Base-by-base conservation (phyloP, 30 jellyfish, hydroid and myxozoan species). In the Chrysaora quinquecirrha region DNA sequence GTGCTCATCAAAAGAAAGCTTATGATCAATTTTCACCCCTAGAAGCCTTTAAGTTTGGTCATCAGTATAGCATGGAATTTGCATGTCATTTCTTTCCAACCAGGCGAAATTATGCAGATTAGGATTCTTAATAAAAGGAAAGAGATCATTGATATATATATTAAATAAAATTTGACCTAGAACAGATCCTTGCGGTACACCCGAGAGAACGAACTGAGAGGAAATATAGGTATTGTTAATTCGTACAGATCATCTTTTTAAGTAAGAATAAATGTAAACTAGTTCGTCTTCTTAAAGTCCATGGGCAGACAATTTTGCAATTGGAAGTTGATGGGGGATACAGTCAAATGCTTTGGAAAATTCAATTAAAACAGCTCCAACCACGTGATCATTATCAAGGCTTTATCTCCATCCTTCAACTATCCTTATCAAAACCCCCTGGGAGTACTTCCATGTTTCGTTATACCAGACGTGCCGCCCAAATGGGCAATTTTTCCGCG, bases 111-210 rank as follows among this genome's bases (percentile, higher is more conserved):
- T 43, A 43, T 43, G 58, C 9, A 43, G 58, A 9, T 9, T 43
- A 6, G 58, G 12, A 9, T 43, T 9, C 58, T 43, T 43, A 6
- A 43, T 43, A 16, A 43, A 43, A 43, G 16, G 58, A 65, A 3
- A 30, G 12, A 65, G 11, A 12, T 30, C 78, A 65, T 65, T 30
- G 49, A 65, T 23, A 52, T 65, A 65, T 4, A 65, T 23, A 30
- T 65, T 65, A 27, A 65, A 65, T 6, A 65, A 52, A 30, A 65
- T 32, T 16, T 48, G 78, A 4, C 78, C 78, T 9, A 65, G 1
- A 23, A 30, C 78, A 20, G 78, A 65, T 12, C 78, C 78, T 30
- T 65, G 78, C 54, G 60, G 78, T 65, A 65, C 78, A 23, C 49
- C 62, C 18, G 78, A 27, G 4, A 65, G 14, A 31, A 31, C 14